These are phyloP conservation scores for Geophilus truncorum DNA, from an alignment of 2,888 invertebrate genomes.

Conservation along the genomic window DNA sequence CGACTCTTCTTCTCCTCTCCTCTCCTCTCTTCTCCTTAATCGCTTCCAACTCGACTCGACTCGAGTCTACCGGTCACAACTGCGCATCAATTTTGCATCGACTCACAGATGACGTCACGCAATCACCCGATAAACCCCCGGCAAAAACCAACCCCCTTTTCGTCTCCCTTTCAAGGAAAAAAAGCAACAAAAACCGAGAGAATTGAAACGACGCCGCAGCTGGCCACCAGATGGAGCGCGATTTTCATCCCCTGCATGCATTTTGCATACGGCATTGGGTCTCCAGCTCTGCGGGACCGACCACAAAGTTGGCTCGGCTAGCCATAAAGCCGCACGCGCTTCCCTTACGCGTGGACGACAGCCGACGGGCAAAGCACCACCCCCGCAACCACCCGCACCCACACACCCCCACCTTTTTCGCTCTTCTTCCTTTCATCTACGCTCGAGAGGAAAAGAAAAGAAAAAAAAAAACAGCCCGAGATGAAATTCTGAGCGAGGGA, in stretches of 20 bases:
- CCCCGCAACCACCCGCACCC: not conserved
- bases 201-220: not conserved
- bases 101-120: no score
- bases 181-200: not conserved
- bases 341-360: slow-evolving; percentile 11
- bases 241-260: not conserved
- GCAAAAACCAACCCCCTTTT: no score
- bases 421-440: not conserved
- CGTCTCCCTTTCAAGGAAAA: no score
- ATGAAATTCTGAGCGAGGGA: not conserved
- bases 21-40: no score
- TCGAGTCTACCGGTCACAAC: no score
- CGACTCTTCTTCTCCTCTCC: no score
- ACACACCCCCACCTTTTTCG: not conserved
- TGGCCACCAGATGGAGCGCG: not conserved
- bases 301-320: slow-evolving; percentile 32
- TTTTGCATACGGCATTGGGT: slow-evolving; percentile 30
- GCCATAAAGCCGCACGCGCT: slow-evolving; percentile 29
- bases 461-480: not conserved
- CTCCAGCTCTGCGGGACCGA: not conserved
- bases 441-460: not conserved
- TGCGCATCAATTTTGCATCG: no score
- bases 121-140: no score
- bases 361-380: not conserved
- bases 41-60: no score